Evolutionary conservation across 2,888 invertebrate species (phyloP), one percentile per base, ranked within the genome.

Genomic region (Acronicta alni): DNA sequence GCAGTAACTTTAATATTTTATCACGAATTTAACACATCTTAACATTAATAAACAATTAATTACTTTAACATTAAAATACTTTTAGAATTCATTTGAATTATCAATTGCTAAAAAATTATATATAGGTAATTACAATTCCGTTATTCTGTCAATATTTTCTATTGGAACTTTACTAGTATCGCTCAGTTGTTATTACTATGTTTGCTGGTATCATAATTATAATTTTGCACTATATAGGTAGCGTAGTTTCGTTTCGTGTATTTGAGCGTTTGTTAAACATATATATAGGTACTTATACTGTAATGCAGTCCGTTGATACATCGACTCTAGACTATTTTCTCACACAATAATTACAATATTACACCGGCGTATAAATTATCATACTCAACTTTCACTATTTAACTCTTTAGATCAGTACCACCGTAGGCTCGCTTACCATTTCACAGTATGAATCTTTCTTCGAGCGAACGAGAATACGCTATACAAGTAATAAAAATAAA

Each of bases 1-100:
- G 83, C 85, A 82, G 80, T 89, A 87, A 89, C 86, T 83, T 85
- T 81, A 79, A 78, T 83, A 83, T 75, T 86, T 87, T 91, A 91
- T 90, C 91, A 91, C 90, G 90, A 90, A 84, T 90, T 86, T 87
- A 90, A 90, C 89, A 89, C 84, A 82, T 87, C 87, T 89, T 89
- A 88, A 77, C 77, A 87, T 85, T 89, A 88, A 75, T 86, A 89
- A 91, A 90, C 88, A 89, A 88, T 89, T 81, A 83, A 85, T 88
- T 85, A 83, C 66, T 75, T 84, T 88, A 88, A 89, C 86, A 88
- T 87, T 89, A 86, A 86, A 89, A 89, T 86, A 89, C 77, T 87
- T 90, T 89, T 86, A 86, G 86, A 88, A 88, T 88, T 83, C 83
- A 85, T 84, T 86, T 85, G 67, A 83, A 82, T 83, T 81, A 81